Evolutionary conservation across 2,113 vertebrate genomes (phyloP), one percentile per base, ranked within the genome.

Genomic region (Malaclemys terrapin): DNA sequence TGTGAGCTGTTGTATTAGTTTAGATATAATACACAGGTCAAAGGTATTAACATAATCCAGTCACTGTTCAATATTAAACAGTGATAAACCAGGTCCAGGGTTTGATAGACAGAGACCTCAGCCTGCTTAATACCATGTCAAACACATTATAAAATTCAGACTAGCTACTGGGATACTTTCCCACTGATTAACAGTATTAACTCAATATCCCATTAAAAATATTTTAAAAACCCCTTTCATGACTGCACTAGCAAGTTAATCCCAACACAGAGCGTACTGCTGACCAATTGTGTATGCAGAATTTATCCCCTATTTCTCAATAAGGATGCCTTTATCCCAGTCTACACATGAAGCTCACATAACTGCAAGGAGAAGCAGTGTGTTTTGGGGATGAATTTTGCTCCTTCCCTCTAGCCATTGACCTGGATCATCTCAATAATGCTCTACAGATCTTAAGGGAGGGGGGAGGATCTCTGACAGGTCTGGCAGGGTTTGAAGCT

Each of bases 291-390:
- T 0, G 0, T n/a, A 54, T 38, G 57, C 13, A 89, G 89, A 95
- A 81, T 31, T 0, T 62, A 52, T 24, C 45, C 10, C 38, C 0
- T 8, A n/a, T 90, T 95, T 84, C 52, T 24, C 57, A 54, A 22
- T 53, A 78, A 52, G 85, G 72, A 82, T 93, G 56, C 42, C 89
- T 94, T 94, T 85, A 75, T 20, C 24, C 93, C 85, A 24, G 95
- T 91, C 85, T 84, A 45, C 85, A 80, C 9, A 62, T 56, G 29
- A 29, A 92, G 38, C 54, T 92, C 84, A 57, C 6, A 7, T 54
- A 54, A 54, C 53, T 22, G 17, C 53, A 54, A 91, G 50, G 52
- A 90, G 57, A 93, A 94, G 88, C 10, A 93, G 85, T 78, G 35
- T 59, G 3, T 81, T 94, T 93, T 85, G 49, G 89, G 35, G 38